Evolutionary conservation across 92 coral and sea anemone genomes (phyloP), one percentile per base, ranked within the genome.

Genomic region (Porites rus): DNA sequence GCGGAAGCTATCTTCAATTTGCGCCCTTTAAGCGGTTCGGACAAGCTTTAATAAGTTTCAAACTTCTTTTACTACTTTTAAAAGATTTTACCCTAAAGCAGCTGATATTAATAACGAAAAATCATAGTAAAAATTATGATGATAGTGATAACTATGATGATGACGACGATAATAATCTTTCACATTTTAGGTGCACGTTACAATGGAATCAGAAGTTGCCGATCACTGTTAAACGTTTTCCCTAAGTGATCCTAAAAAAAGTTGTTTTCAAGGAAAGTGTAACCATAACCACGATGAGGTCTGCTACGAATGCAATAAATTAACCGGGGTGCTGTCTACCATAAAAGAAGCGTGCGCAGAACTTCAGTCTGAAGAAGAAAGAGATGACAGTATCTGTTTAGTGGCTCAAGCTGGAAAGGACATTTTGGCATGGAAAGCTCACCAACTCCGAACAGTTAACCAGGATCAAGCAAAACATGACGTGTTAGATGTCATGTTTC

Each of bases 151-250:
- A 53, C 12, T 53, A 8, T 53, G 12, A 53, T 8, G 12, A 53
- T 53, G 59, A 53, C 12, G 8, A 53, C 8, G 12, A 53, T 8
- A 53, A 53, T 8, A 74, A 7, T 1, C 51, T 17, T 74, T 74
- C 22, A 16, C 4, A 53, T 75, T n/a, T 60, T 19, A 77, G 89
- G 84, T 69, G 43, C 72, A 76, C 72, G 70, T 76, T 9, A 43
- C 89, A 12, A 78, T 65, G 66, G 72, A 69, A 14, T 86, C 84
- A 77, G 56, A 76, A 10, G 84, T 77, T 8, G 71, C 89, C 12
- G 89, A 77, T 63, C 84, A 86, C 76, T 86, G 89, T n/a, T 69
- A 2, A 46, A 14, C 67, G 56, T n/a, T n/a, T n/a, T n/a, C n/a
- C 79, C 73, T n/a, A n/a, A n/a, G n/a, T n/a, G n/a, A n/a, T n/a